Base-by-base conservation (phyloP, 2,113 vertebrate species). In the Phalacrocorax pelagicus region DNA sequence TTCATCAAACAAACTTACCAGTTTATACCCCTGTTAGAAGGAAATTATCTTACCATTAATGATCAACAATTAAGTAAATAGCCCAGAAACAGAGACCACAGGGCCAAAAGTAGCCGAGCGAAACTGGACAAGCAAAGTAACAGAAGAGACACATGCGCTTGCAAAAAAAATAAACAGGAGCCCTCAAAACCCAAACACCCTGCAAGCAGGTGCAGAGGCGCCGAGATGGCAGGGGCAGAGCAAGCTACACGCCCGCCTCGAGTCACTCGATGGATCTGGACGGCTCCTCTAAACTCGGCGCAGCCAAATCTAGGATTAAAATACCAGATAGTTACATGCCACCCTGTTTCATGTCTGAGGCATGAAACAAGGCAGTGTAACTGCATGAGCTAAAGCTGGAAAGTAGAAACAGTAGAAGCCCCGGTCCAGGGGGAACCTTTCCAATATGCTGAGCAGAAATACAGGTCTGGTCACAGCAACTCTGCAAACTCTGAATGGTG, bases 241-340 rank as follows among this genome's bases (percentile, higher is more conserved):
- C 11, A 11, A 57, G n/a, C 3, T 8, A 27, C 1, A 2, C 0
- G 1, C 34, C 42, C 8, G 20, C 42, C 44, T 5, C 2, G 6
- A 11, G 20, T 11, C 51, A 1, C 46, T 6, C 2, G 0, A 9
- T 5, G 12, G 6, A 12, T 14, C n/a, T 5, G 0, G 4, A 21
- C 0, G 0, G 42, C 32, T 90, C 34, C 44, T 38, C 36, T 12
- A 6, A 42, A 5, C 19, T 59, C 79, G 26, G 52, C 3, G 0
- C 5, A 2, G 36, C 8, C 36, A 3, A 69, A 44, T 19, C 67
- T 61, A 63, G 69, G 42, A 32, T 47, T 70, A 42, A 89, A 84
- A 58, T 3, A 66, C n/a, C 69, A 24, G 36, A 47, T 1, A 44
- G 52, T 8, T 42, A 46, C 52, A 15, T 8, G 19, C 9, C 27